Base-by-base conservation (phyloP, 2,888 invertebrate species). In the Tinea trinotella region DNA sequence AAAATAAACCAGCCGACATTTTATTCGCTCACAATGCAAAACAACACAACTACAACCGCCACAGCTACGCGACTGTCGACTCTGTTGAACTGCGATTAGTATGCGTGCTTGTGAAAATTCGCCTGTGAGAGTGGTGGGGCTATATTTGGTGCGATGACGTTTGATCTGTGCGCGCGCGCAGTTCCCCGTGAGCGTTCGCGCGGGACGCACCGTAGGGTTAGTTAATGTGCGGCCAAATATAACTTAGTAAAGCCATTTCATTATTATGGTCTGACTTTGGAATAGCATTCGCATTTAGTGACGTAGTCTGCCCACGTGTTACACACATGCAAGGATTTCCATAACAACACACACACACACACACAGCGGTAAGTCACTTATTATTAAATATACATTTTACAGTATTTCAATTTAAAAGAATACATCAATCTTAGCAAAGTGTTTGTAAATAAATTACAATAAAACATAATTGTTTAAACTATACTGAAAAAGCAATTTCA, bases 101-200 rank as follows among this genome's bases (percentile, higher is more conserved):
- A 7, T 24, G 24, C 12, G 40, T 13, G 3, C n/a, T 40, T 56
- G 60, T 58, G 63, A 59, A 66, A 64, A 71, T 60, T 72, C 60
- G 63, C 55, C 58, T 67, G 65, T 50, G 59, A 52, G 44, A 55
- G 57, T 58, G 55, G 56, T 58, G 59, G 59, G 62, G 60, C 83
- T 84, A 83, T 82, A 83, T 83, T 76, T 68, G 81, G 74, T 64
- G 59, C 58, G 63, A 61, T 80, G 80, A 84, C 83, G 83, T 82
- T 75, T 70, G 56, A 57, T 54, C 48, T 59, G 62, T 65, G 61
- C 63, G 67, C 70, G 63, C 68, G 73, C 78, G 80, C 82, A 84
- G 84, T 84, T 73, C 70, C 71, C 61, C 64, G 67, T 67, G 68
- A 67, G 67, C 72, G 65, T 71, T 68, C 74, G 79, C 73, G 74